Evolutionary conservation across 1,140 invertebrate species (phyloP), one percentile per base, ranked within the genome.

Genomic region (Drosophila obscura): DNA sequence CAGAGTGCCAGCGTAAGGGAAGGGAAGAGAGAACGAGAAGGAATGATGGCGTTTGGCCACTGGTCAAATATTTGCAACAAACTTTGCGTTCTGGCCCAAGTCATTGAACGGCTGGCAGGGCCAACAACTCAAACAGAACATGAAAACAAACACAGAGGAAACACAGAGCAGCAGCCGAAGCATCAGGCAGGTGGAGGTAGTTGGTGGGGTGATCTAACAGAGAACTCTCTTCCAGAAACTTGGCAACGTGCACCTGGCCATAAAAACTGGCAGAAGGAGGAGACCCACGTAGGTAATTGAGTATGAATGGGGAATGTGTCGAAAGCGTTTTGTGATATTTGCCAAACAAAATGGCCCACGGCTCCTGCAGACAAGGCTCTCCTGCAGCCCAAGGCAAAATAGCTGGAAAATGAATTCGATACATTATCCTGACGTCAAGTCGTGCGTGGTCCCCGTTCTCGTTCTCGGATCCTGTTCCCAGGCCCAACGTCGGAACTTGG

Each of bases 331-430:
- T 77, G 69, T 60, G 60, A 80, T 84, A 77, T 85, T 85, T 85
- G 78, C 71, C 83, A 87, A 85, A 82, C 78, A 85, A 85, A 85
- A 87, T 73, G 78, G 4, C 35, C 35, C 11, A 39, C 35, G 35
- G 35, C 35, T 39, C 35, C 59, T 63, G 63, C 48, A 59, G 64
- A 56, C 48, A 46, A 51, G 62, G 39, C 19, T 45, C 39, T 48
- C 26, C 8, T 19, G n/a, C 50, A 13, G 51, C 44, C 16, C 82
- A 87, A 87, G 61, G 61, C 83, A 88, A 88, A 87, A 78, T 81
- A 88, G 73, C 69, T 87, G 83, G 83, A 88, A 88, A 88, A 88
- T 83, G 83, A 88, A 88, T 88, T 88, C 83, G 83, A 88, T 88
- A 88, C 83, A 88, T 88, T 88, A 88, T 88, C 83, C 74, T 82